Evolutionary conservation across 2,888 invertebrate species (phyloP), one percentile per base, ranked within the genome.

Genomic region (Graphium colonna): DNA sequence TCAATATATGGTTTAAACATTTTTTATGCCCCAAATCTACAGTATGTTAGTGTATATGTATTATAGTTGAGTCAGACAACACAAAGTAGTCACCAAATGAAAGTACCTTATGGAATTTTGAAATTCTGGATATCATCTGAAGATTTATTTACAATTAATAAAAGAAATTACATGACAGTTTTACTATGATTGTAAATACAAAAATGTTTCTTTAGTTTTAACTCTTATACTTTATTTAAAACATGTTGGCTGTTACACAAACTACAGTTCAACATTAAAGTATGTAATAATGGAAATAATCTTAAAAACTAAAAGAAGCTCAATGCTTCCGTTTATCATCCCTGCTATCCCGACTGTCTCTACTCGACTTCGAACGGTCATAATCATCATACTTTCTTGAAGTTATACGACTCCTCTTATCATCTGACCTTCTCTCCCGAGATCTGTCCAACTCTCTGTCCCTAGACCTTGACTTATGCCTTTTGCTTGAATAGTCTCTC

Each of bases 301-400:
- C 13, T 43, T 43, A 53, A 10, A 18, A 46, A 52, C 26, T 9
- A 16, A 17, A 36, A 28, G 38, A 48, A 12, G 49, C 55, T 62
- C 73, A 85, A 68, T 85, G 83, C 64, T 85, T 86, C 43, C 86
- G 71, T 58, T 85, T 85, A 13, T 88, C 88, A 64, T 87, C 86
- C 17, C 54, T 48, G 12, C 43, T 49, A 31, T 53, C 53, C 44
- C 84, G 69, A 39, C 69, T 67, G 44, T 90, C 89, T 48, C 90
- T 67, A 57, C 77, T 78, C 0, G 84, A 79, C 62, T 90, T 88
- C 1, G 83, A 75, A 15, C 90, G 67, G 1, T 90, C 90, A 73
- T 89, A 89, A 54, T 89, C 89, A 63, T 89, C 89, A 73, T 89
- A 89, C 56, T 89, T 89, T 53, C 89, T 75, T 0, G 86, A 83